phyloP scores from a whole-genome alignment of 2,888 invertebrate genomes.

The Platycnemis pennipes region DNA sequence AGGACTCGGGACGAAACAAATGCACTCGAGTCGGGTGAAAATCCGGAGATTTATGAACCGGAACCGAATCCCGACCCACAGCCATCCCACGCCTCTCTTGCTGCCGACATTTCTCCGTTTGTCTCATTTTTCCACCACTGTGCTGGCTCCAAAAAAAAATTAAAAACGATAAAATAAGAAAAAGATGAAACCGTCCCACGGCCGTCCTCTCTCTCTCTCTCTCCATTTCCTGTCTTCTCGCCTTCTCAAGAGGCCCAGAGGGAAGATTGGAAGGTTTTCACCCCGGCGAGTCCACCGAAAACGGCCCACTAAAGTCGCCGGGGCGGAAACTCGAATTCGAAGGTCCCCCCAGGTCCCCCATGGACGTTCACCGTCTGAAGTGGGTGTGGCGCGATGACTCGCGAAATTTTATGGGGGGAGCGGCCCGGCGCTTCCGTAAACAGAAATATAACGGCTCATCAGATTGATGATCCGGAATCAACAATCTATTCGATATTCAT shows the following conservation, averaged over 20 bases:
- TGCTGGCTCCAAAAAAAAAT: too few relatives aligned
- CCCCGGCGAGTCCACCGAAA: background rate
- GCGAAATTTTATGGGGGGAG: background rate
- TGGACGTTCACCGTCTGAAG: background rate
- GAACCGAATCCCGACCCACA: background rate
- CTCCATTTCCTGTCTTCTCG: background rate
- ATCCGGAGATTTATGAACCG: conserved; percentile 7
- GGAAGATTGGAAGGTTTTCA: background rate
- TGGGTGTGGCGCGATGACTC: background rate
- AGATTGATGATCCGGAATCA: background rate
- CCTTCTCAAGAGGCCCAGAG: background rate
- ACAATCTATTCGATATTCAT: too few relatives aligned
- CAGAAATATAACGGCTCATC: background rate
- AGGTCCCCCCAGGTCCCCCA: background rate
- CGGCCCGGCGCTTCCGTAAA: background rate
- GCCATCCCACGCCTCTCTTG: background rate
- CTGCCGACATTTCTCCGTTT: background rate
- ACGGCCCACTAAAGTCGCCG: background rate
- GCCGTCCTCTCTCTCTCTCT: background rate
- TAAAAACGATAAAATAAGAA: too few relatives aligned
- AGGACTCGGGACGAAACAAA: conserved; percentile 3
- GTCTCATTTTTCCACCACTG: background rate
- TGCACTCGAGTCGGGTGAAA: background rate
- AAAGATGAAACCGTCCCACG: background rate
- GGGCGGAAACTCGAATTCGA: background rate